Conservation (phyloP, 1,140 invertebrate species). For the roundworm (Caenorhabditis elegans) region DNA sequence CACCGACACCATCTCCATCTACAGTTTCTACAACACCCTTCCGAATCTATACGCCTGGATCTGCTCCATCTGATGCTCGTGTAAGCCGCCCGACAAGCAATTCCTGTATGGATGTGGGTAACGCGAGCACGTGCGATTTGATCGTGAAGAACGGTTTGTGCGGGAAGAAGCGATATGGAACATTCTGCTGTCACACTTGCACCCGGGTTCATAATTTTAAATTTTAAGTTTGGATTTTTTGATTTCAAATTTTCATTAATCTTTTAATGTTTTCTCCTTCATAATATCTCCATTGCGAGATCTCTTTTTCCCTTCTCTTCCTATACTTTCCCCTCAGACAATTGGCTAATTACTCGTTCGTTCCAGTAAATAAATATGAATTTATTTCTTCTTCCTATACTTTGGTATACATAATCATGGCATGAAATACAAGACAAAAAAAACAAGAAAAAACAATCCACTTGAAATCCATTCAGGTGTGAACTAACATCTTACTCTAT, state of each 20-base stretch:
- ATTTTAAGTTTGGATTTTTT: background rate
- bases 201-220: background rate
- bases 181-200: constrained; percentile 78
- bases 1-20: background rate
- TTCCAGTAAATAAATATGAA: too few relatives aligned
- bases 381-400: too few relatives aligned
- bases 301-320: background rate
- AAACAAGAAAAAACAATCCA: background rate
- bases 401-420: too few relatives aligned
- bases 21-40: background rate
- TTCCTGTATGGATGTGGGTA: constrained; percentile 33
- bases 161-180: constrained; percentile 70
- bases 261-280: background rate
- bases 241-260: background rate
- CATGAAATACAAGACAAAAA: too few relatives aligned
- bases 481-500: background rate
- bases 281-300: constrained; percentile 20
- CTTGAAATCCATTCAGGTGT: background rate
- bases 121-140: constrained; percentile 4
- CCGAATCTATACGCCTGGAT: background rate
- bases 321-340: background rate
- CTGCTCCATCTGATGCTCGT: background rate
- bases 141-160: constrained; percentile 41
- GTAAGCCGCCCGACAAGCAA: background rate
- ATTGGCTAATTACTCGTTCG: too few relatives aligned